Conservation (phyloP, 2,888 invertebrate species). For the Augochlorella aurata region DNA sequence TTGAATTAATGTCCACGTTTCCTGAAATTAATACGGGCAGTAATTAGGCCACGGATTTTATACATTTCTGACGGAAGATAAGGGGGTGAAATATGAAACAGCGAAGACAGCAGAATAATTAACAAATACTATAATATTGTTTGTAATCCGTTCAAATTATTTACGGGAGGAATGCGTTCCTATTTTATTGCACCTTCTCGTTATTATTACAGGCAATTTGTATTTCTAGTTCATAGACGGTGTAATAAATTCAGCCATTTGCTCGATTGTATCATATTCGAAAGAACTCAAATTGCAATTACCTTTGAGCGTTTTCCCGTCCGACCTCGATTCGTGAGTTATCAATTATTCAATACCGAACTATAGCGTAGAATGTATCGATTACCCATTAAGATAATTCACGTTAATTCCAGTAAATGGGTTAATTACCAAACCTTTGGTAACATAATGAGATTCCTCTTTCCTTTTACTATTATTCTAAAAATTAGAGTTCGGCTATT, state of each 20-base stretch:
- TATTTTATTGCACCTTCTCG: not conserved
- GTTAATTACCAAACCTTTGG: not conserved
- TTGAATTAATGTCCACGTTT: not conserved
- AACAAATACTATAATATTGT: not conserved
- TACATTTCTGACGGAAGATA: not conserved
- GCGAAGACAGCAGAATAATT: not conserved
- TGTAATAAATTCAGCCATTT: not conserved
- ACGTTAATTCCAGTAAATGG: not conserved
- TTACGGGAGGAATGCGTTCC: not conserved
- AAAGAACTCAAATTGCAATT: not conserved
- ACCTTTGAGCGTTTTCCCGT: not conserved
- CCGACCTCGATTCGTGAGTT: not conserved
- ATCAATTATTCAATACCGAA: not conserved
- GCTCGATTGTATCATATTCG: not conserved
- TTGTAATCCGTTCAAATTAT: not conserved
- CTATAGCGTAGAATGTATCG: not conserved
- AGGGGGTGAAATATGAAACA: not conserved
- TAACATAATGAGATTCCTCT: not conserved
- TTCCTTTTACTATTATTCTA: not conserved
- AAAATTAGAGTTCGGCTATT: not conserved
- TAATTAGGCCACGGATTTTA: not conserved
- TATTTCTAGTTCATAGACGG: not conserved
- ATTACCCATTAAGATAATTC: constrained; percentile 1
- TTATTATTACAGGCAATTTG: not conserved
- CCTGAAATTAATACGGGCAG: not conserved